Percentiles rank a stretch among this genome's conserved stretches.
Evolutionary conservation across 2,888 invertebrate species (phyloP).

Genomic region (Scaptomyza flava): DNA sequence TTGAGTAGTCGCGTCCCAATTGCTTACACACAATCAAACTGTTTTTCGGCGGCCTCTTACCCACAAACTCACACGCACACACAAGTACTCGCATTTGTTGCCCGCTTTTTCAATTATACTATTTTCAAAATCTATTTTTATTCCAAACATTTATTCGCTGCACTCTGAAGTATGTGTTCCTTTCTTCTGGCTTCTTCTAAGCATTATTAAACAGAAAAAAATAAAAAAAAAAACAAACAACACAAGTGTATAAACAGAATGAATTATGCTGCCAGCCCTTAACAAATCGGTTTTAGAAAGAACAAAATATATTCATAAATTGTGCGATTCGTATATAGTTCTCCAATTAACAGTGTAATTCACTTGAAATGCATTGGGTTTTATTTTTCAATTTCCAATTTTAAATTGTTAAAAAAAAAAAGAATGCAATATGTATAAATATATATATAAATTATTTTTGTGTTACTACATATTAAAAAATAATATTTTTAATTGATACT

Average conservation of each 20-base stretch:
- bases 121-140: conserved; percentile 63
- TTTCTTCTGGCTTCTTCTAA: conserved; percentile 14
- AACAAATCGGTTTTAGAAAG: not conserved
- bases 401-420: no score
- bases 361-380: no score
- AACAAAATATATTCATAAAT: not conserved
- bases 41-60: conserved; percentile 37
- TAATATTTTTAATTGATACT: no score
- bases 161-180: conserved; percentile 53
- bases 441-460: no score
- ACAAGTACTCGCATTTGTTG: conserved; percentile 42
- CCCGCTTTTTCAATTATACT: conserved; percentile 57
- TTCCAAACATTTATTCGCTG: conserved; percentile 53
- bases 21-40: conserved; percentile 22
- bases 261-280: not conserved
- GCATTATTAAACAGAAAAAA: conserved; percentile 1
- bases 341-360: no score
- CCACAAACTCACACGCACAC: conserved; percentile 14
- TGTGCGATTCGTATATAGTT: not conserved
- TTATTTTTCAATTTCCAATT: no score
- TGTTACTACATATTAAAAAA: no score
- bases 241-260: not conserved
- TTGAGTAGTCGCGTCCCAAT: conserved; percentile 50
- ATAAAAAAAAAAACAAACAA: no score
- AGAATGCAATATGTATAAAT: no score